These are phyloP conservation scores for Istiophorus platypterus DNA, from an alignment of 2,113 vertebrate species.

Conservation along the genomic window DNA sequence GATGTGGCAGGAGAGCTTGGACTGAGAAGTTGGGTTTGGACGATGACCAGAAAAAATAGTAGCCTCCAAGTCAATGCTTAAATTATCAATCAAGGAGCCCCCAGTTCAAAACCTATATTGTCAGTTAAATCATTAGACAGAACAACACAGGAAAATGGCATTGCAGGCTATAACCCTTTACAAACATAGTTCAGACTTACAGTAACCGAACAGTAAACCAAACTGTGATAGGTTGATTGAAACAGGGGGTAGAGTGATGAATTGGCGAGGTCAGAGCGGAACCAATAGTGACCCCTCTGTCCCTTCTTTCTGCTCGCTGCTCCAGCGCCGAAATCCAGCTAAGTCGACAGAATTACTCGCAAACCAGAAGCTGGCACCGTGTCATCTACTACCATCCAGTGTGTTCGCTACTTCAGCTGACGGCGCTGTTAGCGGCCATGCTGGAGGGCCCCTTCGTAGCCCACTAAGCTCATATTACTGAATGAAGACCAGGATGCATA, in stretches of 20 bases:
- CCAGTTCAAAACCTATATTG: not conserved
- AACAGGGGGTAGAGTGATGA: not conserved
- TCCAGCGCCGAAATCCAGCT: not conserved
- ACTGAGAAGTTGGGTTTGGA: conserved; percentile 8
- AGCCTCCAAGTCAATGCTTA: not conserved
- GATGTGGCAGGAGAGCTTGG: conserved; percentile 13
- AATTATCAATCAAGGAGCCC: not conserved
- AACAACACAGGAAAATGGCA: not conserved
- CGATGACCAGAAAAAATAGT: not conserved
- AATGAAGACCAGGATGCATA: no score
- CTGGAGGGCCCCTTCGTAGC: no score
- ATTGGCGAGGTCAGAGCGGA: no score
- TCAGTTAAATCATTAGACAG: not conserved
- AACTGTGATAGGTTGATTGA: not conserved
- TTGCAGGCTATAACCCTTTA: not conserved
- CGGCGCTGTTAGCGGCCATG: no score
- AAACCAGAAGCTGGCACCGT: no score
- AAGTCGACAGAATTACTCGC: not conserved
- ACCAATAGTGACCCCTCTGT: not conserved
- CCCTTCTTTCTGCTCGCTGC: not conserved
- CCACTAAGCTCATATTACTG: no score
- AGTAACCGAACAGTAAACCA: not conserved
- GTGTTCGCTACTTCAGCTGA: no score
- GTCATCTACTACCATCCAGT: no score
- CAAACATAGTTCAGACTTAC: not conserved